Conservation (phyloP, 2,888 invertebrate genomes). For the Poecilobothrus nobilitatus region DNA sequence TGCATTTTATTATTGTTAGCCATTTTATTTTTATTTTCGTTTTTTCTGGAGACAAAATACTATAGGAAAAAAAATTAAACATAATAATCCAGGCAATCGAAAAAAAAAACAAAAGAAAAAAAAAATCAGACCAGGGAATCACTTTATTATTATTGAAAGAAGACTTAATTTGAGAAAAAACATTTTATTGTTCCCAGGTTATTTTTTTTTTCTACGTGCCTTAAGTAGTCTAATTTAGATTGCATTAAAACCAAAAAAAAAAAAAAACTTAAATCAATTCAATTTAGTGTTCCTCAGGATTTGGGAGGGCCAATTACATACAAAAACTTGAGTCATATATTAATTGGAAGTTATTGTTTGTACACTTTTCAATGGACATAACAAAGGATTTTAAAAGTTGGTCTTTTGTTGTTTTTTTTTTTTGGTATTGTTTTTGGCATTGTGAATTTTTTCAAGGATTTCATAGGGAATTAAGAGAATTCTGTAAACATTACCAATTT, state of each 20-base stretch:
- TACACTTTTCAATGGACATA: slow-evolving; percentile 1
- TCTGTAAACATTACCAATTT: neutral
- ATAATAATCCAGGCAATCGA: neutral
- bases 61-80: neutral
- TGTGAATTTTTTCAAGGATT: neutral
- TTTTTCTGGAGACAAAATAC: neutral
- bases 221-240: slow-evolving; percentile 3
- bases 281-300: slow-evolving; percentile 7
- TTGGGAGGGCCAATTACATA: slow-evolving; percentile 19
- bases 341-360: slow-evolving; percentile 17
- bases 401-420: neutral
- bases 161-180: neutral
- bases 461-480: neutral
- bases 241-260: no score
- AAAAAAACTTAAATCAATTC: neutral
- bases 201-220: neutral
- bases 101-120: neutral
- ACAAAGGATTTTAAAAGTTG: neutral
- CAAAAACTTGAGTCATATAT: slow-evolving; percentile 14
- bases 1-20: neutral
- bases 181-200: neutral
- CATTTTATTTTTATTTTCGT: neutral
- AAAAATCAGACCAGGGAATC: neutral
- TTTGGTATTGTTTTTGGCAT: neutral
- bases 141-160: slow-evolving; percentile 2